A percentile compares a stretch with the other conserved stretches of the same genome.
phyloP scores from a whole-genome alignment of 2,888 invertebrate genomes.

The Scaptomyza caliginosa region DNA sequence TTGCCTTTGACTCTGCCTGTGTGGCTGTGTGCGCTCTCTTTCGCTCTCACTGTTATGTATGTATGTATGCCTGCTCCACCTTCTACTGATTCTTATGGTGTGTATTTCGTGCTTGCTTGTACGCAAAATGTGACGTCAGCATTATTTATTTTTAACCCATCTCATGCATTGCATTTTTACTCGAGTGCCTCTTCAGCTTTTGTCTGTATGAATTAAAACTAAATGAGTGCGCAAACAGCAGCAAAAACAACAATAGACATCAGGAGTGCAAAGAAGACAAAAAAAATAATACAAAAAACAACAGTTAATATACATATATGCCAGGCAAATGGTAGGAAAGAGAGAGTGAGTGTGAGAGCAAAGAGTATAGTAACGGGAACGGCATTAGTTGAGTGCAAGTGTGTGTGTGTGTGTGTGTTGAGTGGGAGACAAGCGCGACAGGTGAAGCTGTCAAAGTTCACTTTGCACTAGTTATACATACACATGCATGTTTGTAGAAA shows the following conservation, averaged over 20 bases:
- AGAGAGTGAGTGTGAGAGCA: background rate
- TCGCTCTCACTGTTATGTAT: background rate
- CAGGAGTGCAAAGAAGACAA: constrained; percentile 15
- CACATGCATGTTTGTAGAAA: background rate
- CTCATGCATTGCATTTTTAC: constrained; percentile 54
- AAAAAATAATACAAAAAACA: background rate
- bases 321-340: constrained; percentile 35
- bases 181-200: constrained; percentile 35
- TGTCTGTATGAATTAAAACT: constrained; percentile 71
- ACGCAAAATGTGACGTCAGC: constrained; percentile 74
- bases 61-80: background rate
- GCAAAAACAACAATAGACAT: constrained; percentile 8
- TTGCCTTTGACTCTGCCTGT: constrained; percentile 12
- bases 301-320: constrained; percentile 48
- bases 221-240: constrained; percentile 62
- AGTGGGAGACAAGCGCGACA: constrained; percentile 28
- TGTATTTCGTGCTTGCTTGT: constrained; percentile 14
- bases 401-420: background rate
- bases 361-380: background rate
- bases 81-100: background rate
- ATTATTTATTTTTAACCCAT: constrained; percentile 67
- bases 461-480: background rate
- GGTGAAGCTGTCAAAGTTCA: constrained; percentile 42
- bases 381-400: background rate
- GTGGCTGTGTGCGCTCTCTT: background rate